These are phyloP conservation scores for Yasuhikotakia modesta DNA, from an alignment of 2,797 vertebrate species.

Conservation along the genomic window DNA sequence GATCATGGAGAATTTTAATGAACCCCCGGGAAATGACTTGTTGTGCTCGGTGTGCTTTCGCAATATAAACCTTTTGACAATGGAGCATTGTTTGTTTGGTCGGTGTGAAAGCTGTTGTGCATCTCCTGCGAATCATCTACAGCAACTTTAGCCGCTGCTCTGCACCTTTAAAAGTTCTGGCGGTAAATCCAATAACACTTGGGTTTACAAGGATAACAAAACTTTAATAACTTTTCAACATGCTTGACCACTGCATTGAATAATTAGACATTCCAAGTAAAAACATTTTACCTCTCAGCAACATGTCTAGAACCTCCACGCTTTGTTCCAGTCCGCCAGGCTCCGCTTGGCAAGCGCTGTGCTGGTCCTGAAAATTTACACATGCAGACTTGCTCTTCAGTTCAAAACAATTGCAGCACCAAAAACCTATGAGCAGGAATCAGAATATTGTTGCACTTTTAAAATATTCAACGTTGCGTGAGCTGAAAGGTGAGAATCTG, in stretches of 20 bases:
- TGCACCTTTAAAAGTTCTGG: too few species aligned
- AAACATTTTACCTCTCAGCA: too few species aligned
- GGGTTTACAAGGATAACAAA: too few species aligned
- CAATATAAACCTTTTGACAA: neutral
- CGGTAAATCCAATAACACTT: too few species aligned
- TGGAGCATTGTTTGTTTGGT: neutral
- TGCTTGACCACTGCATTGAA: too few species aligned
- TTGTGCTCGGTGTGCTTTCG: neutral
- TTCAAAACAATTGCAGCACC: neutral
- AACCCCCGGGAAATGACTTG: slow-evolving; percentile 32
- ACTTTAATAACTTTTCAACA: too few species aligned
- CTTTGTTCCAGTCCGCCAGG: too few species aligned
- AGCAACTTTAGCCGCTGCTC: neutral
- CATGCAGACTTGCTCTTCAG: neutral
- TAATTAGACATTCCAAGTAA: too few species aligned
- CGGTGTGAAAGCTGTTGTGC: neutral
- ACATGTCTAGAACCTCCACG: too few species aligned
- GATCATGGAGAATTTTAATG: slow-evolving; percentile 36
- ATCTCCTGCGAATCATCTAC: neutral
- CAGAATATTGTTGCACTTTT: slow-evolving; percentile 36
- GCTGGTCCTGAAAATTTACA: neutral
- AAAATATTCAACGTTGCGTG: slow-evolving; percentile 36
- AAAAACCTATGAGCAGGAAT: slow-evolving; percentile 30
- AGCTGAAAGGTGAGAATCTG: slow-evolving; percentile 22
- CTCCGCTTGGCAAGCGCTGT: too few species aligned